These are phyloP conservation scores for Actinostola sp. DNA, from an alignment of 92 coral and sea anemone genomes.

Conservation along the genomic window DNA sequence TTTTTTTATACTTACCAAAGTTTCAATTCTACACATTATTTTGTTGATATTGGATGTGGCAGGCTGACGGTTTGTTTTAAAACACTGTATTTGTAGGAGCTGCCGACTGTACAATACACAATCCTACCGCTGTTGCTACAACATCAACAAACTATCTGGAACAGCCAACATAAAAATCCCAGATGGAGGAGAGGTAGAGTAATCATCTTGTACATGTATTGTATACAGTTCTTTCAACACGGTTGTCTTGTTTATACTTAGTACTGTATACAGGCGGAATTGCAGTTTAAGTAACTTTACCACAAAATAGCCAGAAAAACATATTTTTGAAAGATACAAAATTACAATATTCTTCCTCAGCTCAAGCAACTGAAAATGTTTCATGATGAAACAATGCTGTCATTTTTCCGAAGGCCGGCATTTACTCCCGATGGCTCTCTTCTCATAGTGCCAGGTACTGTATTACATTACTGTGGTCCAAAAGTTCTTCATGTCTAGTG, in stretches of 20 bases:
- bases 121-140: conserved; percentile 83
- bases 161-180: conserved; percentile 44
- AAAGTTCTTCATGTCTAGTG: too few relatives aligned
- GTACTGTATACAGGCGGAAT: neutral
- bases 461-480: too few relatives aligned
- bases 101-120: conserved; percentile 85
- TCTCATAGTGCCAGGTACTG: conserved; percentile 91
- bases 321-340: too few relatives aligned
- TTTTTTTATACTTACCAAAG: too few relatives aligned
- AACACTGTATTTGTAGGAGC: conserved; percentile 61
- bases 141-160: conserved; percentile 75
- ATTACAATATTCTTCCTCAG: neutral
- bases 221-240: too few relatives aligned
- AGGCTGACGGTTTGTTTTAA: too few relatives aligned
- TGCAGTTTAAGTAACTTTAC: neutral
- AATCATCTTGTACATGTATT: neutral
- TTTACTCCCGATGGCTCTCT: conserved; percentile 97
- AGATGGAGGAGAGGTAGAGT: conserved; percentile 74
- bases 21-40: too few relatives aligned
- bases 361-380: conserved; percentile 76
- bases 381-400: conserved; percentile 93
- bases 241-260: neutral
- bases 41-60: too few relatives aligned
- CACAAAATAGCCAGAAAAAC: neutral
- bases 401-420: conserved; percentile 91